Evolutionary conservation across 2,888 invertebrate genomes (phyloP), one percentile per base, ranked within the genome.

Genomic region (Macaria notata): DNA sequence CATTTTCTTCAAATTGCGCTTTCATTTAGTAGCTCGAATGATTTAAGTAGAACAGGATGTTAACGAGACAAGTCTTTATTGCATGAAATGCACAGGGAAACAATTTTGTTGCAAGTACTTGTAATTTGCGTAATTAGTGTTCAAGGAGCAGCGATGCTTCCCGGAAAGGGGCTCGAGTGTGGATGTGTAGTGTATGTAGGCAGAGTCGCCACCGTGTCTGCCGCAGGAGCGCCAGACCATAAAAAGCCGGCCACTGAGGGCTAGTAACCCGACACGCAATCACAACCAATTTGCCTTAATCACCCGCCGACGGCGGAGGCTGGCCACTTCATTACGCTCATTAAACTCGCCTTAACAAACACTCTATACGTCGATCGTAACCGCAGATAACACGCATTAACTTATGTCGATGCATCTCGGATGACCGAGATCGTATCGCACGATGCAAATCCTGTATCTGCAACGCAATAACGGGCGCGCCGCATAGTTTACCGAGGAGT

Each of bases 251-350:
- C 63, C 63, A 57, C 19, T 19, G 19, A 19, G 19, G 19, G 19
- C 19, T 19, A 66, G 84, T 78, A 86, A 86, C 80, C 68, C 66
- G 84, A 88, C 77, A 73, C 70, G 65, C 78, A 81, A 82, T 85
- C 83, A 78, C 78, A 70, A 78, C 77, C 81, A 81, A 86, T 86
- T 86, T 81, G 76, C 78, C 78, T 81, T 83, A 84, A 85, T 86
- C 81, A 81, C 68, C 65, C 65, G 70, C 71, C 68, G 53, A 63
- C 61, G 45, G 7, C 50, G 19, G 30, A 9, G 6, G 19, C 42
- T 41, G 41, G 41, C 41, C 8, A 41, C 41, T 47, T 61, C 61
- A 62, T 66, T 62, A 56, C 66, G 71, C 68, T 63, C 56, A 60
- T 63, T 62, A 61, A 59, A 56, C 48, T 46, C 8, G 50, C 39